These are phyloP conservation scores for Chrysotoxum bicinctum DNA, from an alignment of 2,888 invertebrate genomes.

Conservation along the genomic window DNA sequence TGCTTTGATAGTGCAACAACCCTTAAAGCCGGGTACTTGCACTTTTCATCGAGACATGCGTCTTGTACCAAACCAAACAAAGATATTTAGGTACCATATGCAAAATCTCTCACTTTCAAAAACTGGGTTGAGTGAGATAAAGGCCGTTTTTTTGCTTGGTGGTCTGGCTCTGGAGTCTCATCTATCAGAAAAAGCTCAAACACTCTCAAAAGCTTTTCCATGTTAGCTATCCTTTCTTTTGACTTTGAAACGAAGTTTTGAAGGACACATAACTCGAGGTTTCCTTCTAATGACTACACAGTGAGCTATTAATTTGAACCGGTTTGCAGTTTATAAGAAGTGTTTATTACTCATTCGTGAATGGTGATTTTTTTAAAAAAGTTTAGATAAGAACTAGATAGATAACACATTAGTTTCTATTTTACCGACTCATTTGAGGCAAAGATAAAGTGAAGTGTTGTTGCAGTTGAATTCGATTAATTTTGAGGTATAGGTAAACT, in stretches of 20 bases:
- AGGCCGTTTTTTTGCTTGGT: background rate
- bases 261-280: constrained; percentile 66
- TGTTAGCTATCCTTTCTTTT: constrained; percentile 57
- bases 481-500: background rate
- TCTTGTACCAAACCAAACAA: background rate
- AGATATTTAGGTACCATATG: background rate
- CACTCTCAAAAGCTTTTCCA: constrained; percentile 35
- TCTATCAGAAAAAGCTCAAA: constrained; percentile 44
- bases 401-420: constrained; percentile 5
- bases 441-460: background rate
- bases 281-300: background rate
- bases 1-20: constrained; percentile 67
- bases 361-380: background rate
- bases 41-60: constrained; percentile 72
- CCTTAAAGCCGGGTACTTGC: constrained; percentile 69
- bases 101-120: constrained; percentile 12
- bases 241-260: constrained; percentile 73
- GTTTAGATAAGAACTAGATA: background rate
- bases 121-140: constrained; percentile 7
- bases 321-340: background rate
- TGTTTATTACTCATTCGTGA: background rate
- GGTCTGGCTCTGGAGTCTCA: constrained; percentile 1
- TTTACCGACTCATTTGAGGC: background rate
- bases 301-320: background rate
- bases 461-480: background rate